Base-by-base conservation (phyloP, 2,113 vertebrate species). In the Ammodramus savannarum region DNA sequence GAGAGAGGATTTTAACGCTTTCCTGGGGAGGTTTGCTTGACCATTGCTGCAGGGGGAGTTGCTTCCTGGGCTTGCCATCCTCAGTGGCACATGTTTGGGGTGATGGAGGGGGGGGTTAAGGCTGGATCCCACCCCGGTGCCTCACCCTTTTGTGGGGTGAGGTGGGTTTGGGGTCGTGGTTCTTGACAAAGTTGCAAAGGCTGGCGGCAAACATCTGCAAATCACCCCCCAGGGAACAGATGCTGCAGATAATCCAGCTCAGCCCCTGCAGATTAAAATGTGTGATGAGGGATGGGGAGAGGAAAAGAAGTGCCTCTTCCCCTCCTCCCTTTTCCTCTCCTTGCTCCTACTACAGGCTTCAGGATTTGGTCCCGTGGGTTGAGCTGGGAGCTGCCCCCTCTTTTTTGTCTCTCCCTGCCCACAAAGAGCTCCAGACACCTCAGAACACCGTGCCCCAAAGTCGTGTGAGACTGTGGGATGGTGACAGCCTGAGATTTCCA, bases 221-320 rank as follows among this genome's bases (percentile, higher is more conserved):
- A 76, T 87, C 89, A 74, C 61, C 79, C 87, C 85, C 81, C 16
- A 2, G 93, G 95, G 95, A 98, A 94, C 96, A 98, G 97, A 97
- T 98, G 97, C 96, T 97, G 90, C 39, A 1, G 92, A 91, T 98
- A 97, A 98, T 98, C 97, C 91, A 66, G 95, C 90, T 97, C 96
- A 97, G 26, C 49, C 89, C 79, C 69, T 20, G 49, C 90, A 74
- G 97, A 97, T 98, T 98, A 97, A 95, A 96, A 96, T 3, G 89
- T 89, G 96, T 16, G 61, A 85, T 79, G 85, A 94, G 52, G 62
- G 65, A 66, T 8, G 11, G 66, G 39, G 57, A 66, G 65, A 54
- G 79, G 89, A 79, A 65, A 77, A 62, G 63, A 54, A 93, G 23
- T 41, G 66, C 52, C 55, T 67, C 1, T 63, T 90, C 36, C 44